Conservation (phyloP, 2,113 vertebrate genomes). For the Ceyx margarethae region DNA sequence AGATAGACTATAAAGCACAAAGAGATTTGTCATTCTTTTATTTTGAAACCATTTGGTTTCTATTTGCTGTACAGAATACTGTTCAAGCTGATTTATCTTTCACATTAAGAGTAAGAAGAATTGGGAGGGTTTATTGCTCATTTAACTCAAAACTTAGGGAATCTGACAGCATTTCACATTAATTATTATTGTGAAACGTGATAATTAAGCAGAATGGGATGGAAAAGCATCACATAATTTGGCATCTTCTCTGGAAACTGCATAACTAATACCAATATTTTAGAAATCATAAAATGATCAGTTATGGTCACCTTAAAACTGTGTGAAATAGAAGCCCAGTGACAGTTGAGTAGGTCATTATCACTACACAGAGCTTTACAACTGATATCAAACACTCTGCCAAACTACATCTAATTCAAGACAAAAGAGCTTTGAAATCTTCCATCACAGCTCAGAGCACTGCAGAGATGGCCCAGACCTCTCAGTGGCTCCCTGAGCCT, state of each 20-base stretch:
- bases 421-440: background rate
- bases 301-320: background rate
- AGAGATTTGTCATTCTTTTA: background rate
- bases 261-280: background rate
- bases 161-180: background rate
- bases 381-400: background rate
- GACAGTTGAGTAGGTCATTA: background rate
- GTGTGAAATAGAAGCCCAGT: background rate
- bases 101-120: background rate
- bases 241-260: background rate
- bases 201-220: background rate
- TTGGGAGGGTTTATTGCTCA: background rate
- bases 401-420: background rate
- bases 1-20: background rate
- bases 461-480: too few relatives aligned
- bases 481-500: background rate
- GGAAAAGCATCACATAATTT: background rate
- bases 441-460: background rate
- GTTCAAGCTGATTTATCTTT: background rate
- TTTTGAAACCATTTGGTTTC: background rate
- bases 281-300: background rate
- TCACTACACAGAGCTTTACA: background rate
- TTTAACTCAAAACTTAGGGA: background rate
- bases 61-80: background rate
- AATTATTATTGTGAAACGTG: too few relatives aligned